Evolutionary conservation across 2,113 vertebrate species (phyloP).

Genomic region (Hucho hucho): DNA sequence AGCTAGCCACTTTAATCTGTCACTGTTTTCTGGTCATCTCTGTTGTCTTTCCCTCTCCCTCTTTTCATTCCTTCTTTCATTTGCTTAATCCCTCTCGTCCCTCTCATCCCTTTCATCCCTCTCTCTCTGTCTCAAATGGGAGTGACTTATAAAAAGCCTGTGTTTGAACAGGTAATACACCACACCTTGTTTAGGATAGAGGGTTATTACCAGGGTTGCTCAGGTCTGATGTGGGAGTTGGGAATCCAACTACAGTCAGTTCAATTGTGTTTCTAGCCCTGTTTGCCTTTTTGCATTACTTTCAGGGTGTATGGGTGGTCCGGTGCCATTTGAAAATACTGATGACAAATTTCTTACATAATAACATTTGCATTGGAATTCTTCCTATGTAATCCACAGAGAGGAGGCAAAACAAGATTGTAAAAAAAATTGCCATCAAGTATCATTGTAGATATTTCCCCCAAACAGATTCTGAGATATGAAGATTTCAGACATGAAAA

Average conservation of each 20-base stretch:
- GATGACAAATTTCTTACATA: neutral
- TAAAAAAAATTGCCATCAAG: neutral
- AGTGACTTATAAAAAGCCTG: neutral
- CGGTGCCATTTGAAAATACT: neutral
- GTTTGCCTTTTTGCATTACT: neutral
- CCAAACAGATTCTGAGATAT: neutral
- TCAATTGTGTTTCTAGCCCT: neutral
- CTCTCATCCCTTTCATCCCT: neutral
- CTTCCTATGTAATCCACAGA: too few relatives aligned
- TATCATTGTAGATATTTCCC: neutral
- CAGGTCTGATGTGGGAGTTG: too few relatives aligned
- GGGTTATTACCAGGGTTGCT: too few relatives aligned
- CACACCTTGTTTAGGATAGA: too few relatives aligned
- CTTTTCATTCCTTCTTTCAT: neutral
- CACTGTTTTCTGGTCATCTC: neutral
- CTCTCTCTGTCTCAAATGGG: constrained; percentile 3
- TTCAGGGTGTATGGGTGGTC: neutral
- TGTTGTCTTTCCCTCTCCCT: neutral
- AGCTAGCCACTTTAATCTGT: neutral
- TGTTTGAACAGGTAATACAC: neutral
- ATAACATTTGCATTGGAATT: too few relatives aligned
- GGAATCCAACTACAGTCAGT: neutral
- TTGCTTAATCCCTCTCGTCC: neutral
- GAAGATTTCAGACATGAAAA: neutral
- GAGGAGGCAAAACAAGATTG: too few relatives aligned